Evolutionary conservation across 2,888 invertebrate genomes (phyloP).

Genomic region (Athetis lepigone): DNA sequence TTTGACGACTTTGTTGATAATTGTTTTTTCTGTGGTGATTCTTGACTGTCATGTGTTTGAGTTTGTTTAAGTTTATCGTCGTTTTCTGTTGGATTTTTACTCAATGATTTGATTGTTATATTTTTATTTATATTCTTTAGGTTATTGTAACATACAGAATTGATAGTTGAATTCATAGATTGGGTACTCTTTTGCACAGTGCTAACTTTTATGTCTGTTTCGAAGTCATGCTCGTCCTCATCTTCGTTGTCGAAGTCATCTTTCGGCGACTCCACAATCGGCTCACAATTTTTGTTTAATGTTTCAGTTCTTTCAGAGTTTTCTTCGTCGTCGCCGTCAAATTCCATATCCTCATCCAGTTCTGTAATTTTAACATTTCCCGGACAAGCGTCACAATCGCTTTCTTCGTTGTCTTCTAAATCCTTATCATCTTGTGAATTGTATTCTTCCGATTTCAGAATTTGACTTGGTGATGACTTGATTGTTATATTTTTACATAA

Average conservation of each 20-base stretch:
- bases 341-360: conserved; percentile 66
- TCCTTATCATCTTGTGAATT: conserved; percentile 62
- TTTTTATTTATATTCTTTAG: conserved; percentile 77
- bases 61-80: conserved; percentile 41
- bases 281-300: conserved; percentile 48
- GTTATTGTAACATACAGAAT: conserved; percentile 69
- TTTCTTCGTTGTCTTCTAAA: conserved; percentile 61
- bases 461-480: conserved; percentile 75
- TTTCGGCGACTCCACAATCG: conserved; percentile 76
- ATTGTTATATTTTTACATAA: conserved; percentile 81
- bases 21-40: conserved; percentile 65
- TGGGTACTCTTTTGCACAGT: conserved; percentile 65
- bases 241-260: conserved; percentile 69
- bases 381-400: conserved; percentile 70
- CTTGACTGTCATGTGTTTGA: conserved; percentile 53
- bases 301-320: conserved; percentile 58
- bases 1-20: conserved; percentile 70
- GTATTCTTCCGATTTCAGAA: conserved; percentile 59
- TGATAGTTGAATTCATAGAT: conserved; percentile 55
- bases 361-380: conserved; percentile 80
- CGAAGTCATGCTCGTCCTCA: conserved; percentile 70
- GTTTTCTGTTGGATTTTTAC: conserved; percentile 50
- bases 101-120: conserved; percentile 72
- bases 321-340: conserved; percentile 66
- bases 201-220: conserved; percentile 69